These are phyloP conservation scores for Leontocebus nigricollis DNA, from an alignment of 2,797 vertebrate genomes.

Conservation along the genomic window DNA sequence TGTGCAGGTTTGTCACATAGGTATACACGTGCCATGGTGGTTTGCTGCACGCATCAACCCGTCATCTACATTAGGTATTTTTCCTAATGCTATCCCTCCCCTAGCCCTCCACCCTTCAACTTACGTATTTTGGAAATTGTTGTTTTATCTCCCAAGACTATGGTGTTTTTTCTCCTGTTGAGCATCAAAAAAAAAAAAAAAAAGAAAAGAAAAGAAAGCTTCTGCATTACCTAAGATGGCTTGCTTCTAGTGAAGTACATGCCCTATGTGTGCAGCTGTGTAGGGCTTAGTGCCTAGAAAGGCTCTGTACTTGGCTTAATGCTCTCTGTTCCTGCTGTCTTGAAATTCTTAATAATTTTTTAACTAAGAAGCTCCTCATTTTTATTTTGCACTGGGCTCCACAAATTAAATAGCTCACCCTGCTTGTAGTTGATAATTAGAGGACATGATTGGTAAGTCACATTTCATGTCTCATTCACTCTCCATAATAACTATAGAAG, in stretches of 20 bases:
- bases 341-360: not conserved
- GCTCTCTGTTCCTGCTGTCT: not conserved
- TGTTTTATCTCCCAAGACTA: not conserved
- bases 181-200: not conserved
- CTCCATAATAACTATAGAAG: not conserved
- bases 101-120: too few species aligned
- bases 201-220: not conserved
- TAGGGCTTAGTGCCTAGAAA: too few species aligned
- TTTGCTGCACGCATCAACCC: too few species aligned
- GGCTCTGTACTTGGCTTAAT: not conserved
- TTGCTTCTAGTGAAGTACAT: not conserved
- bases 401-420: not conserved
- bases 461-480: fast-evolving
- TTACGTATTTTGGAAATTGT: not conserved
- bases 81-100: too few species aligned
- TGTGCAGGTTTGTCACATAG: too few species aligned
- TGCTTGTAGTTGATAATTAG: not conserved
- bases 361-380: not conserved
- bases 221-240: not conserved
- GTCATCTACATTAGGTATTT: too few species aligned
- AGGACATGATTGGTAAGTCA: not conserved
- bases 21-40: too few species aligned
- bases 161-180: not conserved
- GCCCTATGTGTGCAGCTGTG: fast-evolving
- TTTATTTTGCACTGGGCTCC: not conserved